These are phyloP conservation scores for Nematolebias whitei DNA, from an alignment of 2,113 vertebrate genomes.

Conservation along the genomic window DNA sequence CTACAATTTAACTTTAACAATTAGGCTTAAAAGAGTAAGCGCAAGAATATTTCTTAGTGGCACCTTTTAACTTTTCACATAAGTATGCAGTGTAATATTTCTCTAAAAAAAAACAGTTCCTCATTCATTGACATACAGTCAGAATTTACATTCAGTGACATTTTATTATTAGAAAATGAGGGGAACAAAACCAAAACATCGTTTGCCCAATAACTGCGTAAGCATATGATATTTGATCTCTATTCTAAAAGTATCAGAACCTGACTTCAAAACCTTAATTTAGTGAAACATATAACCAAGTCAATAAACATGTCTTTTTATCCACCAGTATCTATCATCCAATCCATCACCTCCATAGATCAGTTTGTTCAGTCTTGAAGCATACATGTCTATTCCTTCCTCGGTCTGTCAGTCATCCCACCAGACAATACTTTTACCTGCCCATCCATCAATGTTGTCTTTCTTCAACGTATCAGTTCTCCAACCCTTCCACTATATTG, in stretches of 20 bases:
- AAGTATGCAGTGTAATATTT: too few species aligned
- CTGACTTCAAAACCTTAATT: background rate
- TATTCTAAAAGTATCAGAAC: background rate
- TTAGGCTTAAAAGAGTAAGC: too few species aligned
- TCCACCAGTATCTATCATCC: slow-evolving; percentile 1
- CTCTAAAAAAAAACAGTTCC: too few species aligned
- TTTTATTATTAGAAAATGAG: too few species aligned
- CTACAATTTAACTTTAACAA: too few species aligned
- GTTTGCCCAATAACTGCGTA: too few species aligned
- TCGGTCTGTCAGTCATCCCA: slow-evolving; percentile 14
- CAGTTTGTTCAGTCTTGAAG: background rate
- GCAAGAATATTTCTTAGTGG: too few species aligned
- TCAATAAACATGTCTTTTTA: slow-evolving; percentile 1
- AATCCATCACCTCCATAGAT: slow-evolving; percentile 21
- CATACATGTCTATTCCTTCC: background rate
- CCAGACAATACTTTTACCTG: slow-evolving; percentile 9
- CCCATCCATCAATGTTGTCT: slow-evolving; percentile 26
- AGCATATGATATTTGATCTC: background rate
- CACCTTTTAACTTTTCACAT: too few species aligned
- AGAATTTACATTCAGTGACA: too few species aligned
- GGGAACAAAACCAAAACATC: too few species aligned
- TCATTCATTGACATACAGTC: too few species aligned
- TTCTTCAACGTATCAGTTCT: slow-evolving; percentile 8
- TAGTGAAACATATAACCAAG: background rate
- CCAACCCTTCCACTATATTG: background rate